These are phyloP conservation scores for Epizoanthus fatuus DNA, from an alignment of 92 coral and sea anemone species.

Conservation along the genomic window DNA sequence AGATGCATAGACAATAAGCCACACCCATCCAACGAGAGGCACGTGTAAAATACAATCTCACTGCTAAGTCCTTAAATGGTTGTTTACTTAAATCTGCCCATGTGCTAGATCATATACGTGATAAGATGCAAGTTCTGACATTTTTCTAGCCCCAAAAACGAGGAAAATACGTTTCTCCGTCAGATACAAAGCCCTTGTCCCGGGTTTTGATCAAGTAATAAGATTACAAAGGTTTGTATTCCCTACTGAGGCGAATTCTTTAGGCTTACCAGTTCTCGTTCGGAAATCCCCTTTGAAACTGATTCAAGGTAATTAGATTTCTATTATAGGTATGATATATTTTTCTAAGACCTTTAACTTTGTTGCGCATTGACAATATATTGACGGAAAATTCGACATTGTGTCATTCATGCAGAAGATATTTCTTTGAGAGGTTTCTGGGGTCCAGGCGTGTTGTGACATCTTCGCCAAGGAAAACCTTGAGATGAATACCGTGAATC, in stretches of 20 bases:
- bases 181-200: not conserved
- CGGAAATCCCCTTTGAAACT: constrained; percentile 7
- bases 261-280: not conserved
- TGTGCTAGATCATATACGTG: constrained; percentile 59
- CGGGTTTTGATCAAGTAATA: not conserved
- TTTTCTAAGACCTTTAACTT: not conserved
- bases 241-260: not conserved
- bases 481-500: too few relatives aligned
- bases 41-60: constrained; percentile 87
- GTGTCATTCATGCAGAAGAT: too few relatives aligned
- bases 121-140: constrained; percentile 4
- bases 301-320: constrained; percentile 11
- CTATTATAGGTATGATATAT: constrained; percentile 1
- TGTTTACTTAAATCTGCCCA: constrained; percentile 78
- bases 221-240: not conserved
- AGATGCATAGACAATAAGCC: constrained; percentile 76
- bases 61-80: constrained; percentile 64
- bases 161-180: too few relatives aligned
- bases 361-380: not conserved
- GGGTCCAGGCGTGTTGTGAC: not conserved
- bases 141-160: not conserved
- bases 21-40: constrained; percentile 86
- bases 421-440: too few relatives aligned
- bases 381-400: not conserved
- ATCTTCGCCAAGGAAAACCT: too few relatives aligned